Evolutionary conservation across 2,888 invertebrate species (phyloP), one percentile per base, ranked within the genome.

Genomic region (Harpalus rufipes): DNA sequence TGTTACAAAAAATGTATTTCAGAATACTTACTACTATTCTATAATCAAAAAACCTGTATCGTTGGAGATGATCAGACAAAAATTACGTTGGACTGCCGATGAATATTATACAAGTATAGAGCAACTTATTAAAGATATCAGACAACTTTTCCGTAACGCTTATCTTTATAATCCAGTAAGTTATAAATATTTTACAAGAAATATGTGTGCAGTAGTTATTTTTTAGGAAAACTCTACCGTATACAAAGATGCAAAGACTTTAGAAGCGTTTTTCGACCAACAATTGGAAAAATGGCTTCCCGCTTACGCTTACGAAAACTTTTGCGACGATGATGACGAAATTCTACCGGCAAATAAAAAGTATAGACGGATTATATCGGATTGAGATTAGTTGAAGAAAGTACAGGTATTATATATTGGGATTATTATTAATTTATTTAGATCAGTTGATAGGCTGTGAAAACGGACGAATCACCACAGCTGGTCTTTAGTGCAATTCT

Each of bases 111-210:
- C 93, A 88, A 93, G 93, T 89, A 93, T 96, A 84, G 93, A 95
- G 88, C 94, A 96, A 87, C 95, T 97, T 90, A 93, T 98, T 85
- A 92, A 93, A 84, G 98, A 98, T 92, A 94, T 96, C 86, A 94
- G 96, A 85, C 93, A 96, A 88, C 95, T 98, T 90, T 97, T 98
- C 92, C 95, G 94, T 90, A 97, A 97, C 92, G 98, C 97, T 59
- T 96, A 95, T 90, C 92, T 93, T 18, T 97, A 95, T 91, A 97
- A 97, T 92, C 93, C 95, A 90, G 97, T 97, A 91, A 93, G 94
- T 92, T 41, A 81, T 85, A 3, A 32, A 32, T 32, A 32, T 5
- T 32, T 18, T 21, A 44, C 39, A 74, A 32, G 1, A 14, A 79
- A 78, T 21, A 74, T 44, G 18, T 78, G n/a, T 58, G 0, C 1